A percentile compares a stretch with the other conserved stretches of the same genome.
phyloP scores from a whole-genome alignment of 1,140 invertebrate genomes.

The Acromyrmex charruanus region DNA sequence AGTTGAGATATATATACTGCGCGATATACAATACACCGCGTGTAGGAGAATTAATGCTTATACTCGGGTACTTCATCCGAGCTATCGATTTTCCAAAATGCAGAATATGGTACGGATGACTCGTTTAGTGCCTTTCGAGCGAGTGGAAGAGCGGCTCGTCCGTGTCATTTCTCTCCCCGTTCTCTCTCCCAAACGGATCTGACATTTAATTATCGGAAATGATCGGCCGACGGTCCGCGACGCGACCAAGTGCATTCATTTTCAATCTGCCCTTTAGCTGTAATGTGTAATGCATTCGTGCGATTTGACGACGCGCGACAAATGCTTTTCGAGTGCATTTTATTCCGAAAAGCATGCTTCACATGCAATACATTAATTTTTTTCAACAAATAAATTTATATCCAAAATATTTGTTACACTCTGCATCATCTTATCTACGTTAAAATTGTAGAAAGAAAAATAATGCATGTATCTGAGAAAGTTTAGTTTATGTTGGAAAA shows the following conservation, averaged over 20 bases:
- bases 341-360: not conserved
- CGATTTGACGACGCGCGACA: conserved; percentile 9
- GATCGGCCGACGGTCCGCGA: conserved; percentile 28
- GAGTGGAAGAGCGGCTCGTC: conserved; percentile 32
- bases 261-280: conserved; percentile 35
- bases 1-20: conserved; percentile 13
- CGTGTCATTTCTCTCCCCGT: conserved; percentile 53
- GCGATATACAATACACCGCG: not conserved
- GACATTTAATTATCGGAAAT: conserved; percentile 71
- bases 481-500: not conserved
- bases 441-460: not conserved
- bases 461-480: not conserved
- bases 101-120: conserved; percentile 14
- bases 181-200: conserved; percentile 52
- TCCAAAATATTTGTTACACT: not conserved
- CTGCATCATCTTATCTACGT: not conserved
- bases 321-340: conserved; percentile 8
- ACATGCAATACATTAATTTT: not conserved
- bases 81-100: conserved; percentile 57
- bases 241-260: conserved; percentile 37
- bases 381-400: not conserved
- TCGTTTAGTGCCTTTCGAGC: conserved; percentile 39
- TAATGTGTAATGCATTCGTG: not conserved
- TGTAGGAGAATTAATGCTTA: conserved; percentile 23
- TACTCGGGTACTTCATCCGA: not conserved